phyloP scores from a whole-genome alignment of 2,113 vertebrate genomes.

The Phoenicopterus ruber region DNA sequence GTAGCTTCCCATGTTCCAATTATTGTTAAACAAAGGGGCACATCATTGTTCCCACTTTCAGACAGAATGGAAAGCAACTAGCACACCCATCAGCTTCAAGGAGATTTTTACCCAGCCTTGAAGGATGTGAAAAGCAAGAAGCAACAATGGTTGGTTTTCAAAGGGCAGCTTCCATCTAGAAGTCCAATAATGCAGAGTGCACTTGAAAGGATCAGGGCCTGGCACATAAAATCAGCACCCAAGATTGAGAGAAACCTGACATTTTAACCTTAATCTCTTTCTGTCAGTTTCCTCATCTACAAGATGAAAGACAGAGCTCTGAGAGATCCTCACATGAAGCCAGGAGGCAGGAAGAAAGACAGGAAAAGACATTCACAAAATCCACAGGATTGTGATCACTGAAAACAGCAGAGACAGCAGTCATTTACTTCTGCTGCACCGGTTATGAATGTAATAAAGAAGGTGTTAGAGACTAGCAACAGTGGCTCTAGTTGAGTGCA shows the following conservation, averaged over 20 bases:
- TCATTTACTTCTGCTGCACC: neutral
- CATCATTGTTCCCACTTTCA: conserved; percentile 6
- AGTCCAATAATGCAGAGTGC: conserved; percentile 44
- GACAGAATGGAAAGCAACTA: neutral
- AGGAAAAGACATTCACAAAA: neutral
- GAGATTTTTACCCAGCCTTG: conserved; percentile 19
- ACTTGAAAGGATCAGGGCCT: conserved; percentile 34
- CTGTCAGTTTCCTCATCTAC: neutral
- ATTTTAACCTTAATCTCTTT: conserved; percentile 53
- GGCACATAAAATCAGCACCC: conserved; percentile 16
- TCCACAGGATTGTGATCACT: neutral
- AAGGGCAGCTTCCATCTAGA: conserved; percentile 17
- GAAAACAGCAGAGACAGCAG: neutral
- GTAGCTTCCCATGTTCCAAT: conserved; percentile 10
- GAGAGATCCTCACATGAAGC: neutral
- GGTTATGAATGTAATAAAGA: neutral
- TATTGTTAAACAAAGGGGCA: conserved; percentile 28
- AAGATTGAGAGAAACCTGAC: conserved; percentile 50
- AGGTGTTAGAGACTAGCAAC: neutral
- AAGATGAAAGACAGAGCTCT: neutral
- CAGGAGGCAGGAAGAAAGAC: neutral
- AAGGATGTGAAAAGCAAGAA: conserved; percentile 24
- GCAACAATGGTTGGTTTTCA: conserved; percentile 47
- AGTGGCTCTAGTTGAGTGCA: neutral
- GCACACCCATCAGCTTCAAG: conserved; percentile 2